These are phyloP conservation scores for Ardeotis arabs DNA, from an alignment of 2,113 vertebrate genomes.

Conservation along the genomic window DNA sequence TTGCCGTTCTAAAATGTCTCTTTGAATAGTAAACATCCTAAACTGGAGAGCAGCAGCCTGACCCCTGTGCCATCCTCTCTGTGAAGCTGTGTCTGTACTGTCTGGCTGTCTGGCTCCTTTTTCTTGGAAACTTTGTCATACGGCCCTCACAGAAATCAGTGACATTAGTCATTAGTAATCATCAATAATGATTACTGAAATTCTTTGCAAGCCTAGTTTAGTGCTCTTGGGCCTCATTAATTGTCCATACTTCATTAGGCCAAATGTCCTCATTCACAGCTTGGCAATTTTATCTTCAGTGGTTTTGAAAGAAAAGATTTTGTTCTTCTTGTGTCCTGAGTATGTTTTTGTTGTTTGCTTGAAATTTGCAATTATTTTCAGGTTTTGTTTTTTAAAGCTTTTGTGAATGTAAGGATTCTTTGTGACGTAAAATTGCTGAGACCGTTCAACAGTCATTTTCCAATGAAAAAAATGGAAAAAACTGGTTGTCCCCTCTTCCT, in stretches of 20 bases:
- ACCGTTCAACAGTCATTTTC: neutral
- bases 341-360: neutral
- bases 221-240: slow-evolving; percentile 25
- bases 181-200: slow-evolving; percentile 26
- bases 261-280: slow-evolving; percentile 1
- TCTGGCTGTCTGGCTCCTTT: neutral
- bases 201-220: slow-evolving; percentile 19
- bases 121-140: neutral
- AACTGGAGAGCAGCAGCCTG: neutral
- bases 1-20: neutral
- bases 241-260: slow-evolving; percentile 23
- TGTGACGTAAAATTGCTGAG: neutral
- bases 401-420: neutral
- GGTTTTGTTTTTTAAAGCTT: neutral
- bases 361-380: neutral
- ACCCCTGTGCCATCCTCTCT: neutral
- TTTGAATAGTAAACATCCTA: neutral
- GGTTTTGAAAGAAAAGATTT: neutral
- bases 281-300: neutral
- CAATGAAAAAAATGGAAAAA: neutral
- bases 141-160: neutral
- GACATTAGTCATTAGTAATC: neutral
- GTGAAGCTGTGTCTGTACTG: neutral
- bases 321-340: neutral
- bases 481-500: rapidly evolving